Percentiles rank a stretch among this genome's conserved stretches.
Conservation (phyloP, 1,140 invertebrate genomes). For the Rhagoletis pomonella region DNA sequence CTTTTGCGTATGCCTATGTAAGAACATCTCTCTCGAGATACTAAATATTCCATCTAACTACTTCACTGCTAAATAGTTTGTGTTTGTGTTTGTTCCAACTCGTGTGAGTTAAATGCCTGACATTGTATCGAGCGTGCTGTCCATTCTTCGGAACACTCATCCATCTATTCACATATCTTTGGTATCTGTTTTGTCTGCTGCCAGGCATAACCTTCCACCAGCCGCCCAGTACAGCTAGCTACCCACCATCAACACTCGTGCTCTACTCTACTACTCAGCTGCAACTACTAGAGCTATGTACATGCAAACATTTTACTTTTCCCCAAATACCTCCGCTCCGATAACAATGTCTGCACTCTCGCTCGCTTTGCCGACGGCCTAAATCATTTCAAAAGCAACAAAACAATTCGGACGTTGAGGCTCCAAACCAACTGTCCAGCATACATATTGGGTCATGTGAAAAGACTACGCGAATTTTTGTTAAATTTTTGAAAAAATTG, state of each 20-base stretch:
- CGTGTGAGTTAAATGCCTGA: slow-evolving; percentile 11
- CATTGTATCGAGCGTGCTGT: not conserved
- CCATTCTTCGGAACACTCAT: not conserved
- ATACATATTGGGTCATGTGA: not conserved
- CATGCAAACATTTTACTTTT: too few species aligned
- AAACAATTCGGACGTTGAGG: not conserved
- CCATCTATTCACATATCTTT: not conserved
- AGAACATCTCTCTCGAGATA: too few species aligned
- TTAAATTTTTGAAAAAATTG: too few species aligned
- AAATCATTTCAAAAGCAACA: slow-evolving; percentile 16
- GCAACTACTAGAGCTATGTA: not conserved
- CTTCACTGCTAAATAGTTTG: slow-evolving; percentile 23
- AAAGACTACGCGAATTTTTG: too few species aligned
- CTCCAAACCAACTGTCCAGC: not conserved
- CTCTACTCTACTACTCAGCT: not conserved
- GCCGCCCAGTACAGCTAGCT: too few species aligned
- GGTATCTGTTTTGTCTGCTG: not conserved
- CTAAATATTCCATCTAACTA: too few species aligned
- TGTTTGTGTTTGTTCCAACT: not conserved
- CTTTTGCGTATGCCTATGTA: not conserved
- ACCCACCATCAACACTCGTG: not conserved
- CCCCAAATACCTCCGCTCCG: too few species aligned
- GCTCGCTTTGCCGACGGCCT: not conserved
- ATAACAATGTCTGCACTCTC: too few species aligned
- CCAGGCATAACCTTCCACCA: not conserved